Evolutionary conservation across 2,888 invertebrate species (phyloP).

Genomic region (Apocheima hispidaria): DNA sequence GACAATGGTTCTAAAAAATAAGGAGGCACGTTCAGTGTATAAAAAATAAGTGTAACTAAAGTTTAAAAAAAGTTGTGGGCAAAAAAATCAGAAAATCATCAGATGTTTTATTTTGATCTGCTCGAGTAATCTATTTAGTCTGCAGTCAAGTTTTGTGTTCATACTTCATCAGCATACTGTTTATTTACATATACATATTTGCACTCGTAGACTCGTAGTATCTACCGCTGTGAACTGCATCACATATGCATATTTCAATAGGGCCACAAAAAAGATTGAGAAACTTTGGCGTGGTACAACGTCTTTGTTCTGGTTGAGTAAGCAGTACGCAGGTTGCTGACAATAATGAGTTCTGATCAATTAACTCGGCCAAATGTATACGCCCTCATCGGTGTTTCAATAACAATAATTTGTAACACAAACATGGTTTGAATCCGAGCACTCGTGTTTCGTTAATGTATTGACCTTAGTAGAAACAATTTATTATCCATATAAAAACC

Average conservation of each 20-base stretch:
- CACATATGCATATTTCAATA: conserved; percentile 32
- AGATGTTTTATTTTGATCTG: too few species aligned
- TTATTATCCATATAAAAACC: conserved; percentile 1
- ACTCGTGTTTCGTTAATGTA: conserved; percentile 7
- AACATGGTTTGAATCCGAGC: conserved; percentile 7
- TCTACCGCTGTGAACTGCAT: conserved; percentile 12
- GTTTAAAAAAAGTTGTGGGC: too few species aligned
- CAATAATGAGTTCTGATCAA: conserved; percentile 51
- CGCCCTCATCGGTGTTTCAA: conserved; percentile 37
- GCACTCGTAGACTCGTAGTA: background rate
- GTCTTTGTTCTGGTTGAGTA: conserved; percentile 36
- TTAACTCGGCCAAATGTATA: conserved; percentile 46
- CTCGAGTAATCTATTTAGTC: too few species aligned
- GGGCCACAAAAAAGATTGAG: conserved; percentile 31
- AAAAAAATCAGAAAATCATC: too few species aligned
- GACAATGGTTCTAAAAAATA: conserved; percentile 34
- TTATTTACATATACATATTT: conserved; percentile 25
- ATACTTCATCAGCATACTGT: background rate
- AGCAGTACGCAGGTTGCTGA: conserved; percentile 27
- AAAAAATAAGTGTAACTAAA: background rate
- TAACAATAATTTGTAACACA: conserved; percentile 15
- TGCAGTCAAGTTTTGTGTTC: background rate
- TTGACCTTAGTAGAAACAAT: conserved; percentile 20
- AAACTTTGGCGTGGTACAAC: conserved; percentile 26
- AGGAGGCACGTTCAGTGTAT: too few species aligned